Percentiles rank a stretch among this genome's conserved stretches.
phyloP scores from a whole-genome alignment of 2,888 invertebrate species.

The Morpho deidamia region DNA sequence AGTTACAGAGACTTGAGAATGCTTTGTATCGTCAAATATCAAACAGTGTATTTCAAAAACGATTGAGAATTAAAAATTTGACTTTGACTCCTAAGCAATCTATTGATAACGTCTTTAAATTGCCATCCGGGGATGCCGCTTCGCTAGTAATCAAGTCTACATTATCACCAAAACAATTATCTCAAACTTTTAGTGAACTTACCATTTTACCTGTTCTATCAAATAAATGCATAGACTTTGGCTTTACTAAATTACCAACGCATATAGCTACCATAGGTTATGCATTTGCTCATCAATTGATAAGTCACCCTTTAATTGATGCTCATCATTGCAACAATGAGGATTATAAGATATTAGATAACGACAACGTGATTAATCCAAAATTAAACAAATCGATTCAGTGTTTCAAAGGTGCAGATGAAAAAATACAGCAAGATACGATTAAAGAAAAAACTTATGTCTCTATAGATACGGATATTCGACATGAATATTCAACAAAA shows the following conservation, averaged over 20 bases:
- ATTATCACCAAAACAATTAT: slow-evolving; percentile 34
- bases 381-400: not conserved
- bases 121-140: slow-evolving; percentile 53
- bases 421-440: not conserved
- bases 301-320: not conserved
- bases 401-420: not conserved
- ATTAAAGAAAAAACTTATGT: not conserved
- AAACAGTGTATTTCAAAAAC: slow-evolving; percentile 45
- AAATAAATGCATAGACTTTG: slow-evolving; percentile 40
- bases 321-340: too few relatives aligned
- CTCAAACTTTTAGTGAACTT: slow-evolving; percentile 32
- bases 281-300: slow-evolving; percentile 33
- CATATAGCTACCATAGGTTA: slow-evolving; percentile 58
- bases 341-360: too few relatives aligned
- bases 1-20: slow-evolving; percentile 42
- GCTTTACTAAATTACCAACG: slow-evolving; percentile 42
- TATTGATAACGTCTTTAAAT: slow-evolving; percentile 40
- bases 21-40: slow-evolving; percentile 42
- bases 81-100: slow-evolving; percentile 56
- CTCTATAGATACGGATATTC: too few relatives aligned
- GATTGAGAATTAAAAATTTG: slow-evolving; percentile 47
- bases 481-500: too few relatives aligned
- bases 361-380: not conserved
- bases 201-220: slow-evolving; percentile 35
- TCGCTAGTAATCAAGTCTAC: slow-evolving; percentile 45